Conservation (phyloP, 1,140 invertebrate genomes). For the Macrosteles quadrilineatus region DNA sequence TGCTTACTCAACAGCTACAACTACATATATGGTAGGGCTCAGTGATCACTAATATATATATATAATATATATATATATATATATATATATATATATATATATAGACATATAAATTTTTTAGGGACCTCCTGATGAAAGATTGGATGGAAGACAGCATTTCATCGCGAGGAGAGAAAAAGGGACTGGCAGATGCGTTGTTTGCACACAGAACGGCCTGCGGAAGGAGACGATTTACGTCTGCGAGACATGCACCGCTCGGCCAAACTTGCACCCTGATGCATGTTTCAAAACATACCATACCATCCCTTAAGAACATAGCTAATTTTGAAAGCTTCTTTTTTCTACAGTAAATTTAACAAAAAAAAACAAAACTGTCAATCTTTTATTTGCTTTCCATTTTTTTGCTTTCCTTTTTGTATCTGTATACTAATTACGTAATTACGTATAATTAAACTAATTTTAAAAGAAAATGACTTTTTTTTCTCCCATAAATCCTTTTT, state of each 20-base stretch:
- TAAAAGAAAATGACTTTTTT: too few relatives aligned
- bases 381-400: too few relatives aligned
- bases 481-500: too few relatives aligned
- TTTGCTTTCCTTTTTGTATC: too few relatives aligned
- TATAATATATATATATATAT: not conserved
- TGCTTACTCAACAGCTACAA: not conserved
- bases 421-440: too few relatives aligned
- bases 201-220: too few relatives aligned
- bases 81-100: too few relatives aligned
- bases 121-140: not conserved
- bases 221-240: too few relatives aligned
- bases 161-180: slow-evolving; percentile 15
- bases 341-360: not conserved
- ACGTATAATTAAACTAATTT: too few relatives aligned
- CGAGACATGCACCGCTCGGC: too few relatives aligned
- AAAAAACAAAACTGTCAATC: not conserved
- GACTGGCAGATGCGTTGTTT: not conserved
- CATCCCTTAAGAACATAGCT: not conserved
- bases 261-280: too few relatives aligned
- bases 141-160: not conserved
- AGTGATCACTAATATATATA: not conserved
- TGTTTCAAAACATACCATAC: not conserved
- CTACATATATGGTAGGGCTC: not conserved
- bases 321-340: too few relatives aligned
- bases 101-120: not conserved